These are phyloP conservation scores for Nebria salina DNA, from an alignment of 2,888 invertebrate species.

Conservation along the genomic window DNA sequence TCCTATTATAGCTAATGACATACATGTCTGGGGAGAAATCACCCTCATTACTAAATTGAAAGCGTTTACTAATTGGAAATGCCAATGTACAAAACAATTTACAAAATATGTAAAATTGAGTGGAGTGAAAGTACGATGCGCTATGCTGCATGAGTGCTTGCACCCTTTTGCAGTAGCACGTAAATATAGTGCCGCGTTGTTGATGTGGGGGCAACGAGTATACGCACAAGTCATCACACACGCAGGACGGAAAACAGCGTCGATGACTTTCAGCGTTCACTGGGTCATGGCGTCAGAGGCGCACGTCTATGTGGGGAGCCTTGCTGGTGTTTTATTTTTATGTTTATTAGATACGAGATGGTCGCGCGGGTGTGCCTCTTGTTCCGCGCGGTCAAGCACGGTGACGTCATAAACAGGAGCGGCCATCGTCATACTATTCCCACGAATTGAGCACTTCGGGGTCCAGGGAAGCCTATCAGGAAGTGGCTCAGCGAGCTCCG, in stretches of 20 bases:
- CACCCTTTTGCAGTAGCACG: conserved; percentile 16
- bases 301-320: conserved; percentile 32
- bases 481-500: conserved; percentile 57
- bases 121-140: conserved; percentile 39
- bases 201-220: neutral
- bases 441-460: conserved; percentile 17
- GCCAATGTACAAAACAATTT: conserved; percentile 14
- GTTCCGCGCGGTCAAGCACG: conserved; percentile 8
- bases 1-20: conserved; percentile 30
- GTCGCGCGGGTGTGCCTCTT: conserved; percentile 18
- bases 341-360: neutral
- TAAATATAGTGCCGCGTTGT: conserved; percentile 8
- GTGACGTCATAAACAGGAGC: conserved; percentile 35
- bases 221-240: conserved; percentile 28
- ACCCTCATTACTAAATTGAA: conserved; percentile 42
- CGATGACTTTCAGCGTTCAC: conserved; percentile 44
- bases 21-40: conserved; percentile 44
- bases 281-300: conserved; percentile 45
- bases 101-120: conserved; percentile 21
- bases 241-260: conserved; percentile 41
- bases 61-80: conserved; percentile 37
- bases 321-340: neutral
- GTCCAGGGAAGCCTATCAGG: conserved; percentile 55
- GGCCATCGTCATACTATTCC: conserved; percentile 31
- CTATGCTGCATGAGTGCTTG: conserved; percentile 28